A percentile compares a stretch with the other conserved stretches of the same genome.
These are phyloP conservation scores for Dysdera silvatica DNA, from an alignment of 1,140 invertebrate genomes.

Conservation along the genomic window DNA sequence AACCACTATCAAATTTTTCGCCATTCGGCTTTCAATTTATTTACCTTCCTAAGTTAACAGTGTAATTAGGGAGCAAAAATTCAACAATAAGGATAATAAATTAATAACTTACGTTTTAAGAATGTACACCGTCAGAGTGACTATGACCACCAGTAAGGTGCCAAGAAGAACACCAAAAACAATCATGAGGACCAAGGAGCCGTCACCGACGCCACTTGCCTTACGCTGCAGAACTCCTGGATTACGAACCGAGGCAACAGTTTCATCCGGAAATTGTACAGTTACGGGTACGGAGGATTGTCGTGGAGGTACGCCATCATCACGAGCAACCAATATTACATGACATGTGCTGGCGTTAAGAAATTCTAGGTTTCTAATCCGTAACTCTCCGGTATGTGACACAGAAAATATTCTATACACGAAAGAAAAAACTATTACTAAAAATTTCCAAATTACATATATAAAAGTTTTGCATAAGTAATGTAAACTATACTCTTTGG, in stretches of 20 bases:
- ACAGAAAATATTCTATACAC: conserved; percentile 48
- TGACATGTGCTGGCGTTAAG: conserved; percentile 55
- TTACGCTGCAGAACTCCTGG: conserved; percentile 22
- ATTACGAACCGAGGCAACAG: conserved; percentile 5
- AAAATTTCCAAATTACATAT: too few relatives aligned
- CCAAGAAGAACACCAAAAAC: conserved; percentile 62
- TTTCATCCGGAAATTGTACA: conserved; percentile 54
- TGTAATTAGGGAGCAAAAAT: too few relatives aligned
- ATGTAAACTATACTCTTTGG: too few relatives aligned
- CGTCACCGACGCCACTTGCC: conserved; percentile 13
- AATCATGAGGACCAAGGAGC: conserved; percentile 54
- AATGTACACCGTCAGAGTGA: conserved; percentile 63
- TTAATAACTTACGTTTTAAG: conserved; percentile 53
- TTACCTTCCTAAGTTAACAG: too few relatives aligned
- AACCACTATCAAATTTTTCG: too few relatives aligned
- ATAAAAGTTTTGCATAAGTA: too few relatives aligned
- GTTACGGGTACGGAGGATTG: conserved; percentile 63
- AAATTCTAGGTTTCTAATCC: conserved; percentile 41
- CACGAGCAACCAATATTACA: conserved; percentile 68
- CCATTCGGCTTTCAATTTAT: too few relatives aligned
- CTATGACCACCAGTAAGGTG: conserved; percentile 61
- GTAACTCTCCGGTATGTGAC: conserved; percentile 48
- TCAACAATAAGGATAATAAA: too few relatives aligned
- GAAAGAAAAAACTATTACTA: too few relatives aligned
- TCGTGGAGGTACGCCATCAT: conserved; percentile 64